Percentiles rank a stretch among this genome's conserved stretches.
These are phyloP conservation scores for Vireo griseus DNA, from an alignment of 2,797 vertebrate species.

Conservation along the genomic window DNA sequence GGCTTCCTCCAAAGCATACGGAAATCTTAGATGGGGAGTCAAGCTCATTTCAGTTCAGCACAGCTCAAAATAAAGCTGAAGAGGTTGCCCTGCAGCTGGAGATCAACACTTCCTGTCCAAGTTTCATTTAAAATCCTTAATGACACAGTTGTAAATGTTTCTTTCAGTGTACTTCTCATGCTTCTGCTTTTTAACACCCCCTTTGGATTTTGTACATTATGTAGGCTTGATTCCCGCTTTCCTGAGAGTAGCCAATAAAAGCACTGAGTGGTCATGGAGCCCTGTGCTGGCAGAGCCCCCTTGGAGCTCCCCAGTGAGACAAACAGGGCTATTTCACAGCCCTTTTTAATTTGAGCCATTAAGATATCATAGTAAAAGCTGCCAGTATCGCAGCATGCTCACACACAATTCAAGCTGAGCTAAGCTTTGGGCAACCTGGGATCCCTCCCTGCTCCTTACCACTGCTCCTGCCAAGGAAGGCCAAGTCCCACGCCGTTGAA, in stretches of 20 bases:
- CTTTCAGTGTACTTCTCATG: neutral
- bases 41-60: neutral
- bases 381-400: neutral
- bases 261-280: neutral
- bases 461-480: accelerated
- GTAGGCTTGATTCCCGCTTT: neutral
- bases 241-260: neutral
- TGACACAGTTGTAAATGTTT: neutral
- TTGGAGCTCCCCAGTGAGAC: neutral
- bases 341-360: neutral
- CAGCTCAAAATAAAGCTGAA: neutral
- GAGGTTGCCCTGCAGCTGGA: neutral
- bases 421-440: neutral
- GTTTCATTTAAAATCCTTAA: neutral
- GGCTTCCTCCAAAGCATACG: constrained; percentile 40
- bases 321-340: neutral
- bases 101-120: accelerated
- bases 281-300: neutral
- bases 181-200: neutral
- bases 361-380: neutral
- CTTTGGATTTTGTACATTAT: neutral
- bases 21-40: neutral
- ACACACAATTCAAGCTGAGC: neutral
- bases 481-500: accelerated
- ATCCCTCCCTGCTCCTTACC: neutral